Evolutionary conservation across 2,113 vertebrate species (phyloP), one percentile per base, ranked within the genome.

Genomic region (Sterrhoptilus dennistouni): DNA sequence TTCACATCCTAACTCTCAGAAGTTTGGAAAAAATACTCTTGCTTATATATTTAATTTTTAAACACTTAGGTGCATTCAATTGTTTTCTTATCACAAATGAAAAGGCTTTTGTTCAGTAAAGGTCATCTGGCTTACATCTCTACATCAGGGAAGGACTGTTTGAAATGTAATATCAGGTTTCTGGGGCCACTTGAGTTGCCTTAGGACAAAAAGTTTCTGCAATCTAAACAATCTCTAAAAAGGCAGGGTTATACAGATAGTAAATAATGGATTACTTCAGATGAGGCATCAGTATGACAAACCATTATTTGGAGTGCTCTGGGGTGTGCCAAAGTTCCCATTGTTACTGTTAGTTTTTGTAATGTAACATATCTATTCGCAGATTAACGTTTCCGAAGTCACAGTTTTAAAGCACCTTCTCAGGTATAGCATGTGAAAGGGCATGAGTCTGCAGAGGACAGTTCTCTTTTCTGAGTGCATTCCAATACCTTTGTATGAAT

Each of bases 211-310:
- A 87, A 59, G 17, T 72, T 66, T 76, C 60, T 86, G 36, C 71
- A 96, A 64, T 61, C 19, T 61, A 93, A 64, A 82, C 33, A 83
- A 38, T 29, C 28, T 94, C 85, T 72, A 49, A 64, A 87, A 81
- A 96, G 10, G 27, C 19, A 45, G 60, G 31, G 31, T 89, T 79
- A 49, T 50, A 61, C 13, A 75, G 78, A 89, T 56, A 59, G 17
- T 83, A 88, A 89, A 90, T 80, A 71, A 29, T n/a, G 36, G 35
- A 93, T 96, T 95, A 92, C 40, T 97, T 95, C 65, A 97, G 72
- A 94, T 94, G 35, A 82, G 56, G 87, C 54, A 86, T 54, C 61
- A 76, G 68, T 75, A n/a, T 90, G 79, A 66, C 36, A 94, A 91
- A 88, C n/a, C 70, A 75, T 94, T 75, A 63, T 80, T 86, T 83